Evolutionary conservation across 2,888 invertebrate species (phyloP).

Genomic region (Catocala sponsa): DNA sequence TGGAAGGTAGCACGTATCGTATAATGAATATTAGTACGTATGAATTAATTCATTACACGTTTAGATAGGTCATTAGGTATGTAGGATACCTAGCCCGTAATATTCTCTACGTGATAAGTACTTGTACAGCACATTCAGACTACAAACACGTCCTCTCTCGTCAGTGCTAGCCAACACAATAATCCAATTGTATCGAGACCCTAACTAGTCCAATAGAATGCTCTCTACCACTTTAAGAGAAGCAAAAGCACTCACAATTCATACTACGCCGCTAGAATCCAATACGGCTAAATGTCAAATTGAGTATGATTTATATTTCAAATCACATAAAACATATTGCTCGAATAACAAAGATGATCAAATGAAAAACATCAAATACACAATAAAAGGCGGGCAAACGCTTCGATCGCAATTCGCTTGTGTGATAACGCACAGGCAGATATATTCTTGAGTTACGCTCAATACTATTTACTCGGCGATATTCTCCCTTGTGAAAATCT

Average conservation of each 20-base stretch:
- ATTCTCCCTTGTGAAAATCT: constrained; percentile 80
- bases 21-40: neutral
- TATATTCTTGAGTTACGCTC: constrained; percentile 64
- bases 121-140: constrained; percentile 31
- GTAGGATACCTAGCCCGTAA: constrained; percentile 16
- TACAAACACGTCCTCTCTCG: constrained; percentile 31
- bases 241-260: constrained; percentile 15
- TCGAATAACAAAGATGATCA: constrained; percentile 45
- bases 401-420: constrained; percentile 45
- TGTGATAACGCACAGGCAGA: constrained; percentile 53
- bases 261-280: constrained; percentile 18
- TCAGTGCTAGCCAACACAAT: constrained; percentile 40
- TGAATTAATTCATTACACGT: neutral
- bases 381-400: constrained; percentile 39
- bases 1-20: neutral
- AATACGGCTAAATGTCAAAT: constrained; percentile 23
- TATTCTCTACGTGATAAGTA: constrained; percentile 31
- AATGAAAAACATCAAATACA: constrained; percentile 47
- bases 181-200: constrained; percentile 43
- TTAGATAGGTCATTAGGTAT: constrained; percentile 11
- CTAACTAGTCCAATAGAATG: constrained; percentile 24
- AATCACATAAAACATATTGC: constrained; percentile 40
- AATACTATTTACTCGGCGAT: constrained; percentile 78
- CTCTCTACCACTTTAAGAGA: constrained; percentile 8
- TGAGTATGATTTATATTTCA: constrained; percentile 32